Conservation (phyloP, 2,113 vertebrate species). For the Fulmarus glacialis region DNA sequence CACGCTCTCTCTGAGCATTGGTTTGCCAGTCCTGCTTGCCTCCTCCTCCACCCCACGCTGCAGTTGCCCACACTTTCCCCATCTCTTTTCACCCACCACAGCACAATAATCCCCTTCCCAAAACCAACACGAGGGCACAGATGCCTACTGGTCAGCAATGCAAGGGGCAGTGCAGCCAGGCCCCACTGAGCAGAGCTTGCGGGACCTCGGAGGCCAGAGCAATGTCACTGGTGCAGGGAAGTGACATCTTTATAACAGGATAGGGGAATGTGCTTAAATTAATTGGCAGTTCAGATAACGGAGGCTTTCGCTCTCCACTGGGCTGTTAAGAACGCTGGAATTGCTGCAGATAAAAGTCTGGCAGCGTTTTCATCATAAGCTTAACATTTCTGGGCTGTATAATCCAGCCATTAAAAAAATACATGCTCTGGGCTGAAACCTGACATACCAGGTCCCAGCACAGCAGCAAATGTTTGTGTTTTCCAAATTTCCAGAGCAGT, state of each 20-base stretch:
- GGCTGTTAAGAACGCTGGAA: neutral
- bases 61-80: no score
- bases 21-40: neutral
- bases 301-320: neutral
- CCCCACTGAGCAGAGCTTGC: neutral
- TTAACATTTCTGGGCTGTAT: neutral
- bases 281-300: neutral
- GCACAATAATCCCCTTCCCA: neutral
- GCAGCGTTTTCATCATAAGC: neutral
- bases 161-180: neutral
- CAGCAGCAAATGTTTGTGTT: neutral
- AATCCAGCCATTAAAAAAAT: neutral
- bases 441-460: neutral
- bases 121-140: fast-evolving
- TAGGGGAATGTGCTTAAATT: neutral
- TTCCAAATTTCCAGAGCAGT: neutral
- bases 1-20: fast-evolving
- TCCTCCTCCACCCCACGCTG: no score
- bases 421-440: neutral
- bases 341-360: conserved; percentile 31
- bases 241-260: neutral
- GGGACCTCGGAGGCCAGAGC: neutral
- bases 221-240: neutral
- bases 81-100: neutral
- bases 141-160: fast-evolving